These are phyloP conservation scores for Bathynomus jamesi DNA, from an alignment of 1,140 invertebrate genomes.

Conservation along the genomic window DNA sequence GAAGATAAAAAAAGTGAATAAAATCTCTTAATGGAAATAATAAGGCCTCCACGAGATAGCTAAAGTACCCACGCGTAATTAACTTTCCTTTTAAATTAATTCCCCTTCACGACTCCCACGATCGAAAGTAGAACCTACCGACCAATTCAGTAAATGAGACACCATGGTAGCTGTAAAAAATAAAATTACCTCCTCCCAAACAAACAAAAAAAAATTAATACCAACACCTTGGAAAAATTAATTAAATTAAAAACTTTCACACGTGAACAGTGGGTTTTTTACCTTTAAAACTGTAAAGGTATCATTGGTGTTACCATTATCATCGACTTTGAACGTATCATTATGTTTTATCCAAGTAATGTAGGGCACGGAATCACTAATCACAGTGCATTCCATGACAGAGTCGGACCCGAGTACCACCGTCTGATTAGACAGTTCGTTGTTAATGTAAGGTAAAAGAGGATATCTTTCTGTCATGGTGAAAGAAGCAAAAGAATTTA, in stretches of 20 bases:
- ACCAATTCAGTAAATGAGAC: too few relatives aligned
- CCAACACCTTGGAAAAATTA: background rate
- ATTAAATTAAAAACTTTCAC: background rate
- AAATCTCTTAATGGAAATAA: too few relatives aligned
- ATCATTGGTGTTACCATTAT: conserved; percentile 12
- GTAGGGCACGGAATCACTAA: conserved; percentile 40
- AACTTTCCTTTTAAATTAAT: too few relatives aligned
- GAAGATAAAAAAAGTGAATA: too few relatives aligned
- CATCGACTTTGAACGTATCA: conserved; percentile 17
- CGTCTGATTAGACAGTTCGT: conserved; percentile 29
- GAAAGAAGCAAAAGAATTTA: background rate
- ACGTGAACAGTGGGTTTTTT: too few relatives aligned
- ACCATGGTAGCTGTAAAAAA: too few relatives aligned
- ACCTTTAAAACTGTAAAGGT: conserved; percentile 26
- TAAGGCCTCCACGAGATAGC: too few relatives aligned
- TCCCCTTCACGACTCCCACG: too few relatives aligned
- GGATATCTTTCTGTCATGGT: background rate
- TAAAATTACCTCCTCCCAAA: too few relatives aligned
- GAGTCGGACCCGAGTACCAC: conserved; percentile 22
- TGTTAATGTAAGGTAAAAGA: conserved; percentile 9
- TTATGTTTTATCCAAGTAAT: conserved; percentile 39
- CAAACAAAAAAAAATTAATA: too few relatives aligned
- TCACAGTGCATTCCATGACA: conserved; percentile 27
- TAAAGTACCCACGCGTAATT: too few relatives aligned
- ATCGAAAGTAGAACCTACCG: too few relatives aligned